These are phyloP conservation scores for Calliopsis andreniformis DNA, from an alignment of 1,140 invertebrate species.

Conservation along the genomic window DNA sequence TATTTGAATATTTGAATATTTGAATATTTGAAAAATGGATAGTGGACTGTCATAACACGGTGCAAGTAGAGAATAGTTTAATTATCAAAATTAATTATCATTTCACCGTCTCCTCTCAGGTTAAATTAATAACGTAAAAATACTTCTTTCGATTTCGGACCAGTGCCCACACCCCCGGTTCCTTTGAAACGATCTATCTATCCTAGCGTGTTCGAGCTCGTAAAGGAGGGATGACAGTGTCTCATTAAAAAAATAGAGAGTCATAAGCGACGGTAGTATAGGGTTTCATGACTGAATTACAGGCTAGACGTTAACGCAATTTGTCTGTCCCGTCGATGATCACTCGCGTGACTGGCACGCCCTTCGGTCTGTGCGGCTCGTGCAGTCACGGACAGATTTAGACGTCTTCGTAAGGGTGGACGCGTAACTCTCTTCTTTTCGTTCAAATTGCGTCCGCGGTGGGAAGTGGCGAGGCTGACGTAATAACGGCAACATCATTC, in stretches of 20 bases:
- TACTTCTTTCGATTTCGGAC: too few relatives aligned
- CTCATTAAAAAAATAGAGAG: background rate
- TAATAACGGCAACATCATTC: slow-evolving; percentile 28
- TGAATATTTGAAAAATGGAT: too few relatives aligned
- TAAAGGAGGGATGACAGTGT: background rate
- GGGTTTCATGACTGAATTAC: background rate
- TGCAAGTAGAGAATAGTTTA: too few relatives aligned
- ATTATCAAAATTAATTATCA: too few relatives aligned
- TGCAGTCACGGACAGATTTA: slow-evolving; percentile 16
- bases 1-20: too few relatives aligned
- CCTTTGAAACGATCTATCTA: background rate
- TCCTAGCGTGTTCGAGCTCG: background rate
- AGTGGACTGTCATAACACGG: too few relatives aligned
- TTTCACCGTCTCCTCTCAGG: too few relatives aligned
- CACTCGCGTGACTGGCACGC: slow-evolving; percentile 40
- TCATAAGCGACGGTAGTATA: background rate
- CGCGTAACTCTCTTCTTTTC: background rate
- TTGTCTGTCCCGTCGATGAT: slow-evolving; percentile 12
- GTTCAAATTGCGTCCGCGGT: background rate
- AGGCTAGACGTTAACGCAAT: slow-evolving; percentile 1
- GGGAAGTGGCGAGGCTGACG: background rate
- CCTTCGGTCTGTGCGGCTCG: background rate
- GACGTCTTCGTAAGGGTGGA: slow-evolving; percentile 22
- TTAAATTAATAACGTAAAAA: too few relatives aligned
- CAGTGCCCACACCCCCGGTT: too few relatives aligned